Evolutionary conservation across 2,888 invertebrate species (phyloP), one percentile per base, ranked within the genome.

Genomic region (Matsumyia berberina): DNA sequence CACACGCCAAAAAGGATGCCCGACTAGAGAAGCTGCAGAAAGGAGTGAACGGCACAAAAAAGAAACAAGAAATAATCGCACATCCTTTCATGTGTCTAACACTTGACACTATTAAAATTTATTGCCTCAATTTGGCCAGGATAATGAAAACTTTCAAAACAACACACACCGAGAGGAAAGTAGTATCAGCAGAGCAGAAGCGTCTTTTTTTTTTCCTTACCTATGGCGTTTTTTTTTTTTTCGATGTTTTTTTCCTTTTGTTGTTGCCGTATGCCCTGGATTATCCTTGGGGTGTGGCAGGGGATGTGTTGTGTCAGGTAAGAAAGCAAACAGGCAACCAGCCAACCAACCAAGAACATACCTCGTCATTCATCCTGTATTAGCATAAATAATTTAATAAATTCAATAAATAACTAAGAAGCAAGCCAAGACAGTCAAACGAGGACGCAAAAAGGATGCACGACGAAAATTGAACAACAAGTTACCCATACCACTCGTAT

Each of bases 61-160:
- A 67, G 37, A 37, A 70, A 39, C 31, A 51, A 81, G 46, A 76
- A 80, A 80, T 80, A 85, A 80, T 85, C 80, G 79, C 66, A 85
- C 74, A 85, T 80, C 85, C 85, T 80, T 80, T 80, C 85, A 85
- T 66, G 64, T 85, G 85, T 85, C 85, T 80, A 85, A 80, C 80
- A 85, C 85, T 85, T 85, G 85, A 85, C 85, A 85, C 85, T 80
- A 85, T 85, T 85, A 80, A 85, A 85, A 85, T 85, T 70, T 85
- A 85, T 85, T 85, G 80, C 85, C 70, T 85, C 85, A 85, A 85
- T 85, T 85, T 85, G 85, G 85, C 74, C 64, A 70, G 80, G 74
- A 80, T 85, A 85, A 80, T 80, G 80, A 80, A 85, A 85, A 79
- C 74, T 85, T 85, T 85, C 74, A 66, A 80, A 79, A 85, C 51